Evolutionary conservation across 2,113 vertebrate species (phyloP).

Genomic region (Phylloscopus trochilus): DNA sequence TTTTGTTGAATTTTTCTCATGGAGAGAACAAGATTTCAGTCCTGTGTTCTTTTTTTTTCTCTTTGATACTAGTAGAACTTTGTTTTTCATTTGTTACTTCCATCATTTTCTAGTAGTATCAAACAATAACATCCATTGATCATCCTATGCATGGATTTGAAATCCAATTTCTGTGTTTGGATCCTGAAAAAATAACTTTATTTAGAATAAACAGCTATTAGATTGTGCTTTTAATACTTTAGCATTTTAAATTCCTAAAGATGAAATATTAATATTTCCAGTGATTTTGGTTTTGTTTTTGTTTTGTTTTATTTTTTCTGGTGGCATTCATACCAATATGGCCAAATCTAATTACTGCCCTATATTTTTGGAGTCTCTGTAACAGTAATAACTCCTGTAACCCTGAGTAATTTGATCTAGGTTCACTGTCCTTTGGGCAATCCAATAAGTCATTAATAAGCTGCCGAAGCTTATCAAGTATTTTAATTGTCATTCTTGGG

Average conservation of each 20-base stretch:
- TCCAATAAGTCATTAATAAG: not conserved
- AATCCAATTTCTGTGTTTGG: not conserved
- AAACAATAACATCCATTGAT: not conserved
- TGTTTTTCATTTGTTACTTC: not conserved
- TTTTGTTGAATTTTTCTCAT: not conserved
- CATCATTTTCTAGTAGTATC: not conserved
- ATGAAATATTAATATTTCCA: not conserved
- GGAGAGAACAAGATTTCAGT: not conserved
- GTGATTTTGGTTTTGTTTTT: not conserved
- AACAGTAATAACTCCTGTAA: not conserved
- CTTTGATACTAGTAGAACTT: not conserved
- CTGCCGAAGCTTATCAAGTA: not conserved
- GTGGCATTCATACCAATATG: not conserved
- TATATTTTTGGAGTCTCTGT: not conserved
- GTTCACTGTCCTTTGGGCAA: not conserved
- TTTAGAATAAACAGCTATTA: not conserved
- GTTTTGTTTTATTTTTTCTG: not conserved
- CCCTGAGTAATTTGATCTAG: not conserved
- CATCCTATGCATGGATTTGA: not conserved
- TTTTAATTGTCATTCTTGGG: not conserved
- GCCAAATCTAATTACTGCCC: not conserved
- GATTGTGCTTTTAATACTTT: not conserved
- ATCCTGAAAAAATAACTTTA: not conserved
- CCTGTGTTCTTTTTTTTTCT: not conserved
- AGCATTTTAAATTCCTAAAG: not conserved